Evolutionary conservation across 2,113 vertebrate species (phyloP).

Genomic region (Phaethornis superciliosus): DNA sequence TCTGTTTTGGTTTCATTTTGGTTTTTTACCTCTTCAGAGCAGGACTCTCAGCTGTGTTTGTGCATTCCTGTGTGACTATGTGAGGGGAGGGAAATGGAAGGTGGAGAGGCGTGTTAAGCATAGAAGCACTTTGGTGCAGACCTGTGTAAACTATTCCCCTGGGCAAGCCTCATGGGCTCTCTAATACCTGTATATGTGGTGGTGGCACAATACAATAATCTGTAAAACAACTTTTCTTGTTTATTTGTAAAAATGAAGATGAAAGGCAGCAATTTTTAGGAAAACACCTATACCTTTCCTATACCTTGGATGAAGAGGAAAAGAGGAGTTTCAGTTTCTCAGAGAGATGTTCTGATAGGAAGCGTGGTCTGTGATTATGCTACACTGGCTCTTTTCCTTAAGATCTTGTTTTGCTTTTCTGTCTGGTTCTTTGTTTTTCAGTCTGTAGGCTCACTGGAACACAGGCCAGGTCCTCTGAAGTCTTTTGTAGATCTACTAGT

Average conservation of each 20-base stretch:
- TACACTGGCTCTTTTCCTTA: neutral
- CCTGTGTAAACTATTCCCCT: neutral
- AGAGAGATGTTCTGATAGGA: fast-evolving
- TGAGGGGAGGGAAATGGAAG: neutral
- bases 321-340: neutral
- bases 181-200: neutral
- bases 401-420: neutral
- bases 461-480: neutral
- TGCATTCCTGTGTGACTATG: fast-evolving
- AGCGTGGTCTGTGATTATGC: fast-evolving
- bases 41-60: neutral
- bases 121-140: neutral
- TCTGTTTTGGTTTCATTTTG: no score
- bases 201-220: neutral
- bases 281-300: neutral
- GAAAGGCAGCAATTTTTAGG: neutral
- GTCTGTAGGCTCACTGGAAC: neutral
- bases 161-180: neutral
- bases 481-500: neutral
- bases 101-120: neutral
- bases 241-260: neutral
- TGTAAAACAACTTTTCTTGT: neutral
- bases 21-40: neutral
- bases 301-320: neutral
- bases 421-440: neutral